Evolutionary conservation across 2,797 vertebrate genomes (phyloP), one percentile per base, ranked within the genome.

Genomic region (Euphonia xanthogaster): DNA sequence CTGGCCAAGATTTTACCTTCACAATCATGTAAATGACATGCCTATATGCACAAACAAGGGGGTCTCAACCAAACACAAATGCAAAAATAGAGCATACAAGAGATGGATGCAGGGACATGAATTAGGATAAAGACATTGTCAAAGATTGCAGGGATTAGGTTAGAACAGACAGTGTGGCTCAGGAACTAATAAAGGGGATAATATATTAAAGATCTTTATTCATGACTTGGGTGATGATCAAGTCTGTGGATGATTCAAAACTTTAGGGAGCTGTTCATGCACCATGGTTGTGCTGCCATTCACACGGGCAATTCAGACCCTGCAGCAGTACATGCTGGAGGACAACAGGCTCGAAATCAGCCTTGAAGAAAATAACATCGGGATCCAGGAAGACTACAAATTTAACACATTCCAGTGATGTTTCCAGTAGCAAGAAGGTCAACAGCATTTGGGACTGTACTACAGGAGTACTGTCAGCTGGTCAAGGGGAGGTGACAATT

Each of bases 51-150:
- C 60, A 70, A 61, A 42, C 40, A 65, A 65, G 24, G 6, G 7
- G 2, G 3, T 74, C 11, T 50, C 44, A 35, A n/a, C n/a, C 25
- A 76, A 76, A 50, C 14, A 25, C 4, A 50, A 31, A 44, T 4
- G 2, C 22, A 50, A 76, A 68, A 70, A 33, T 39, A 33, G 55
- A 82, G 14, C 16, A 18, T 44, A 33, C 5, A 28, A 48, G 9
- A 12, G 7, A 44, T 4, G 6, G 14, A 44, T 4, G 1, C 7
- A 70, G 25, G 28, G 12, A 39, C 0, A 0, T 20, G 6, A 27
- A 14, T 76, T 72, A 22, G 13, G 12, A 55, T 27, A 31, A 68
- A 39, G 31, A 67, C 6, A 40, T 19, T 24, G 18, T 20, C 2
- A 9, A 75, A 50, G 3, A 5, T 50, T 54, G 21, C 14, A 72